Base-by-base conservation (phyloP, 2,113 vertebrate genomes). In the Genyomyrus donnyi region DNA sequence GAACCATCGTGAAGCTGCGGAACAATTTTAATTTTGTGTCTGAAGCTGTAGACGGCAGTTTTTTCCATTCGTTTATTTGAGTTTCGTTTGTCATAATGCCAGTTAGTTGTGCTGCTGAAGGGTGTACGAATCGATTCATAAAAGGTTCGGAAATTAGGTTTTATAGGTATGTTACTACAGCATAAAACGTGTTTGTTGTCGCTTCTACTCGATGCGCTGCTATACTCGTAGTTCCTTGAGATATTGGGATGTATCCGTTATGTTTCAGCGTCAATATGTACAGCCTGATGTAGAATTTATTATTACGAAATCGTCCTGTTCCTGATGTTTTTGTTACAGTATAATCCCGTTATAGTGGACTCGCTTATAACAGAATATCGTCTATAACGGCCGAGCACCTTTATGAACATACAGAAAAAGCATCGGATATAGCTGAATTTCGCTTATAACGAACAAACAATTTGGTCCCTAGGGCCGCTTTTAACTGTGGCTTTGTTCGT, bases 111-210 rank as follows among this genome's bases (percentile, higher is more conserved):
- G 95, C 96, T 39, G 95, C 95, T 0, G 88, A 88, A 1, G 95
- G 95, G 1, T 96, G 96, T 90, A 95, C 95, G 90, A 96, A 96
- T 62, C 96, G 95, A 70, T 96, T 96, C 66, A 89, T 96, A 0
- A 96, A 96, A 91, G 96, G 96, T 0, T 96, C 96, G 0, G 95
- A 96, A 74, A 96, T 96, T 42, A 53, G 96, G 24, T 96, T 96
- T 93, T 96, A 96, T 91, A 93, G 96, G 96, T 96, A 91, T 92
- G 89, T 88, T n/a, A 9, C 31, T 53, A 3, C 31, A 84, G 3
- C 31, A 13, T 1, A 39, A 42, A 19, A 62, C 2, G 15, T 85
- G 31, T 83, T 42, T 89, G n/a, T 74, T 48, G 5, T 74, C n/a
- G 42, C 42, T 70, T 35, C 46, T 84, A 48, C 35, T 24, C 35